Percentiles rank a stretch among this genome's conserved stretches.
phyloP scores from a whole-genome alignment of 2,113 vertebrate genomes.

The Copsychus sechellarum region DNA sequence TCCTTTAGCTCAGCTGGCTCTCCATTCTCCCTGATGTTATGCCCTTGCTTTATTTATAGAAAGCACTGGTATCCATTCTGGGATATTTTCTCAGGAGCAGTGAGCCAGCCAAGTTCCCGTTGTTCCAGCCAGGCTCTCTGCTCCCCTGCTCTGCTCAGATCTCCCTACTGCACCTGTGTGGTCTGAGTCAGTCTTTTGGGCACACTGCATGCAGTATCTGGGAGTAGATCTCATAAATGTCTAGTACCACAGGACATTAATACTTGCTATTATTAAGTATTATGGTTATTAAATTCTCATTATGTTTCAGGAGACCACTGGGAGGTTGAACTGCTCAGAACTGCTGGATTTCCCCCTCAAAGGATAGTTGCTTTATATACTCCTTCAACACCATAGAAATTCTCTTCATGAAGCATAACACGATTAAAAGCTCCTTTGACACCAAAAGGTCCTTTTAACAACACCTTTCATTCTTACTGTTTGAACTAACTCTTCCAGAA shows the following conservation, averaged over 20 bases:
- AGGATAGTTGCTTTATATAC: not conserved
- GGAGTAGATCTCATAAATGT: not conserved
- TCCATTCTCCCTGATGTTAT: not conserved
- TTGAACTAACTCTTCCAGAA: not conserved
- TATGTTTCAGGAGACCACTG: not conserved
- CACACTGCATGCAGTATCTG: not conserved
- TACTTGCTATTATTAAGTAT: not conserved
- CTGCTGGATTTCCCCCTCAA: not conserved
- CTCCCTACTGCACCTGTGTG: not conserved
- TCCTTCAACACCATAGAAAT: not conserved
- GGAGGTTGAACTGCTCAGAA: not conserved
- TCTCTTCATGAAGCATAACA: not conserved
- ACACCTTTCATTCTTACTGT: not conserved
- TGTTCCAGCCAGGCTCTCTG: not conserved
- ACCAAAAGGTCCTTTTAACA: not conserved
- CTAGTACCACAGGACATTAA: not conserved
- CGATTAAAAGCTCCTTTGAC: not conserved
- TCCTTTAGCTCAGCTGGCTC: not conserved
- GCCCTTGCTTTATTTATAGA: constrained; percentile 58
- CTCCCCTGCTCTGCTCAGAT: not conserved
- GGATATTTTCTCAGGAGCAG: not conserved
- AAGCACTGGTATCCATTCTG: not conserved
- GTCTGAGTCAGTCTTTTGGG: accelerated
- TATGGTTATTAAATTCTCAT: not conserved
- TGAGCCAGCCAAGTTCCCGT: not conserved